Percentiles rank a stretch among this genome's conserved stretches.
phyloP scores from a whole-genome alignment of 2,113 vertebrate species.

The Xenopus tropicalis region UCB_Xtro_10.0 CM004445.2:25012501-25013000 shows the following conservation, averaged over 20 bases:
- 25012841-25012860: slow-evolving; percentile 73
- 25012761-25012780: slow-evolving; percentile 90
- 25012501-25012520: too few relatives aligned
- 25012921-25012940: too few relatives aligned
- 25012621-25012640: slow-evolving; percentile 89
- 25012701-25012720: slow-evolving; percentile 94
- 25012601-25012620: slow-evolving; percentile 89
- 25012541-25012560: too few relatives aligned
- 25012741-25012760: slow-evolving; percentile 97
- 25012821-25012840: slow-evolving; percentile 76
- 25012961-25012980: neutral
- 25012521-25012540: too few relatives aligned
- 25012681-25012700: slow-evolving; percentile 81
- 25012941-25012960: neutral
- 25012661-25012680: slow-evolving; percentile 85
- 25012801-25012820: slow-evolving; percentile 83
- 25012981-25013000: too few relatives aligned
- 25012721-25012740: slow-evolving; percentile 85
- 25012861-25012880: slow-evolving; percentile 58
- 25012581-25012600: neutral
- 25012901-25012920: neutral
- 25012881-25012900: neutral
- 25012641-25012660: slow-evolving; percentile 94
- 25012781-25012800: slow-evolving; percentile 87
- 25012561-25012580: too few relatives aligned